Conservation (phyloP, 2,113 vertebrate genomes). For the Nothocercus nigrocapillus region DNA sequence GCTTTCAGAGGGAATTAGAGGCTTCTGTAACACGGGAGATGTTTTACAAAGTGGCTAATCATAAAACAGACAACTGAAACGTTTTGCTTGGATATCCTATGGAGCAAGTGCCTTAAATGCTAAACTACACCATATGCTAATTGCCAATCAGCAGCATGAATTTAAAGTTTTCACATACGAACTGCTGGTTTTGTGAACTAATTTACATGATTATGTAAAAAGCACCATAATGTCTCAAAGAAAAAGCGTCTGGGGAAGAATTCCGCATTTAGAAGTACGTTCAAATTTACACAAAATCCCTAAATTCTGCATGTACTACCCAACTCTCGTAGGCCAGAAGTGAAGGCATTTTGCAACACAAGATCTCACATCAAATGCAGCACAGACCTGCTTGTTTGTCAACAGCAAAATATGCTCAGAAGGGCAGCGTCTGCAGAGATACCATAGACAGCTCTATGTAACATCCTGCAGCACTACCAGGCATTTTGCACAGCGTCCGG, state of each 20-base stretch:
- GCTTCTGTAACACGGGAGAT: neutral
- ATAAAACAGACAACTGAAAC: neutral
- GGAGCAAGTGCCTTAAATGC: neutral
- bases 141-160: neutral
- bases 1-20: neutral
- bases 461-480: neutral
- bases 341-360: neutral
- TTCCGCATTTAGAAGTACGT: neutral
- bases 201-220: neutral
- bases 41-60: neutral
- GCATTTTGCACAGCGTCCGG: neutral
- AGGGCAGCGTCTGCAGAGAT: neutral
- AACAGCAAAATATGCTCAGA: neutral
- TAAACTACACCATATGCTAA: neutral
- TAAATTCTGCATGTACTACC: neutral
- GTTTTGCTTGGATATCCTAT: neutral
- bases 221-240: neutral
- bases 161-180: neutral
- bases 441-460: neutral
- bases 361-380: neutral
- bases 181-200: neutral
- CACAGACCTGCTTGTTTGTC: neutral
- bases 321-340: neutral
- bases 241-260: neutral
- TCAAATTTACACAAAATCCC: neutral